phyloP scores from a whole-genome alignment of 2,888 invertebrate species.

The Megalurothrips usitatus region DNA sequence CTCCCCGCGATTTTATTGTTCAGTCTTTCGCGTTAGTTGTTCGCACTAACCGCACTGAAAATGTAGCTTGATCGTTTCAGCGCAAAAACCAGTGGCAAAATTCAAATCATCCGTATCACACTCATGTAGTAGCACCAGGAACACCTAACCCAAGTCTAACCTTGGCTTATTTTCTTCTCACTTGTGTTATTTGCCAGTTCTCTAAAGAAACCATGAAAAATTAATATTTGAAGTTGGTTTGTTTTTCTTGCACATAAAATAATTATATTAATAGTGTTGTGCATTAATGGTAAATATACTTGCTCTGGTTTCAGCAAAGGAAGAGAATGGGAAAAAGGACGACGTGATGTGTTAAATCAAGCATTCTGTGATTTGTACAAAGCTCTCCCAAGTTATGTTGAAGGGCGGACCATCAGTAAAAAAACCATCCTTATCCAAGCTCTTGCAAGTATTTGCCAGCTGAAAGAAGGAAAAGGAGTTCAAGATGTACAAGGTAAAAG shows the following conservation, averaged over 20 bases:
- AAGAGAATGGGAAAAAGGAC: constrained; percentile 42
- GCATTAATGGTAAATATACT: neutral
- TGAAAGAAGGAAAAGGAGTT: constrained; percentile 38
- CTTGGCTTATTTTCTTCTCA: too few species aligned
- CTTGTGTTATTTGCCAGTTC: too few species aligned
- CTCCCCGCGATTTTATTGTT: neutral
- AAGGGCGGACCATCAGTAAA: constrained; percentile 40
- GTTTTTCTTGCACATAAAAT: neutral
- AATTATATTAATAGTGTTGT: neutral
- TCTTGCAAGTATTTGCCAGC: constrained; percentile 40
- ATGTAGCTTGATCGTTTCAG: too few species aligned
- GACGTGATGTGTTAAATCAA: constrained; percentile 42
- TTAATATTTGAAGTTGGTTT: neutral
- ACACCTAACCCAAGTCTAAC: too few species aligned
- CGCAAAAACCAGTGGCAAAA: too few species aligned
- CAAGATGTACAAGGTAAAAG: too few species aligned
- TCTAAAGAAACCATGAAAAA: too few species aligned
- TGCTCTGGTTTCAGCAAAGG: constrained; percentile 37
- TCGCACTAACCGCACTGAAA: too few species aligned
- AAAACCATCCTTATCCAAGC: constrained; percentile 42
- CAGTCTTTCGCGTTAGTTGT: neutral
- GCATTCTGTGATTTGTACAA: constrained; percentile 44
- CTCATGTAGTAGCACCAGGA: too few species aligned
- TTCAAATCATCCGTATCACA: too few species aligned
- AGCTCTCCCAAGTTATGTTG: constrained; percentile 45